These are phyloP conservation scores for Trialeurodes vaporariorum DNA, from an alignment of 1,140 invertebrate species.

Conservation along the genomic window DNA sequence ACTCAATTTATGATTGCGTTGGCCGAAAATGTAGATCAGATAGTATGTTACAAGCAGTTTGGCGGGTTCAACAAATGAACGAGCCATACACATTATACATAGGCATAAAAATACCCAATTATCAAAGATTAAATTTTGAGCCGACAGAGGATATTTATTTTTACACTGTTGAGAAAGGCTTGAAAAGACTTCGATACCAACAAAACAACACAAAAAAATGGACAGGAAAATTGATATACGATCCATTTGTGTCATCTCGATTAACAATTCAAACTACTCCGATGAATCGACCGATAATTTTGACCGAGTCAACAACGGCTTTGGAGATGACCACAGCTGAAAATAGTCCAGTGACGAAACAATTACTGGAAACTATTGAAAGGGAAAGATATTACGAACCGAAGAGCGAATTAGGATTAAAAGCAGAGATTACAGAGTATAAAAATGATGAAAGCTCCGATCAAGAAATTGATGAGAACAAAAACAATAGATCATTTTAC, in stretches of 20 bases:
- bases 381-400: too few relatives aligned
- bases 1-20: slow-evolving; percentile 11
- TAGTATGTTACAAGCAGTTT: slow-evolving; percentile 16
- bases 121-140: neutral
- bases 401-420: too few relatives aligned
- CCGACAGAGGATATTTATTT: slow-evolving; percentile 20
- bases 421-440: too few relatives aligned
- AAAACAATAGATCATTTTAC: too few relatives aligned
- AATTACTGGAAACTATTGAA: too few relatives aligned
- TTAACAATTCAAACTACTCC: neutral
- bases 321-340: neutral
- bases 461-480: too few relatives aligned
- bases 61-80: slow-evolving; percentile 16
- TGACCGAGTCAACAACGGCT: too few relatives aligned
- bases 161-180: slow-evolving; percentile 17
- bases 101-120: slow-evolving; percentile 17
- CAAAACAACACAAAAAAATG: neutral
- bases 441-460: too few relatives aligned
- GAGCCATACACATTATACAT: slow-evolving; percentile 17
- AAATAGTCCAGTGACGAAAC: too few relatives aligned
- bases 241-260: neutral
- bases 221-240: neutral
- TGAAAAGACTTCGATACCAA: slow-evolving; percentile 14
- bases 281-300: neutral
- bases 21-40: slow-evolving; percentile 10